phyloP scores from a whole-genome alignment of 2,888 invertebrate species.

The Clostera curtula region DNA sequence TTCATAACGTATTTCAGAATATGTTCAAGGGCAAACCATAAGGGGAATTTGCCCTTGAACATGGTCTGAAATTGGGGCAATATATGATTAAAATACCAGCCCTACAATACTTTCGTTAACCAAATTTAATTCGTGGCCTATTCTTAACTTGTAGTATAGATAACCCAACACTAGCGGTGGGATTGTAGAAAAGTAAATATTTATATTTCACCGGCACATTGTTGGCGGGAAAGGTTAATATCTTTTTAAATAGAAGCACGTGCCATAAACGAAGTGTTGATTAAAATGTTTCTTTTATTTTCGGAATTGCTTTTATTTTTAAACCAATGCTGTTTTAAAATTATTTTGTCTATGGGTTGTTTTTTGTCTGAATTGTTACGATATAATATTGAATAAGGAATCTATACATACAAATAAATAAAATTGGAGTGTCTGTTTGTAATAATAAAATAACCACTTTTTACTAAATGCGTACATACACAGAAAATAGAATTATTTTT shows the following conservation, averaged over 20 bases:
- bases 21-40: too few species aligned
- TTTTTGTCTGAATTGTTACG: too few species aligned
- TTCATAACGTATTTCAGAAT: too few species aligned
- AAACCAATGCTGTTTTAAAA: slow-evolving; percentile 1
- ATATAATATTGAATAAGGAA: too few species aligned
- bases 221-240: slow-evolving; percentile 60
- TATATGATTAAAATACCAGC: too few species aligned
- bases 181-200: slow-evolving; percentile 57
- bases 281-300: slow-evolving; percentile 34
- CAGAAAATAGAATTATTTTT: too few species aligned
- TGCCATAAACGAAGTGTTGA: slow-evolving; percentile 27
- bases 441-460: too few species aligned
- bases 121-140: slow-evolving; percentile 32
- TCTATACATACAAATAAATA: too few species aligned
- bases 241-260: slow-evolving; percentile 46
- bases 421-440: too few species aligned
- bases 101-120: slow-evolving; percentile 27
- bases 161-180: slow-evolving; percentile 21
- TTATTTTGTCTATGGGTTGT: not conserved
- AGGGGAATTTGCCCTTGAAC: too few species aligned
- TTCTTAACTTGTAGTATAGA: slow-evolving; percentile 29
- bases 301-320: slow-evolving; percentile 18
- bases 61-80: too few species aligned
- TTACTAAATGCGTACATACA: too few species aligned
- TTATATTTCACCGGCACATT: slow-evolving; percentile 52